A percentile compares a stretch with the other conserved stretches of the same genome.
Conservation (phyloP, 1,140 invertebrate species). For the Hypsibius dujardini region DNA sequence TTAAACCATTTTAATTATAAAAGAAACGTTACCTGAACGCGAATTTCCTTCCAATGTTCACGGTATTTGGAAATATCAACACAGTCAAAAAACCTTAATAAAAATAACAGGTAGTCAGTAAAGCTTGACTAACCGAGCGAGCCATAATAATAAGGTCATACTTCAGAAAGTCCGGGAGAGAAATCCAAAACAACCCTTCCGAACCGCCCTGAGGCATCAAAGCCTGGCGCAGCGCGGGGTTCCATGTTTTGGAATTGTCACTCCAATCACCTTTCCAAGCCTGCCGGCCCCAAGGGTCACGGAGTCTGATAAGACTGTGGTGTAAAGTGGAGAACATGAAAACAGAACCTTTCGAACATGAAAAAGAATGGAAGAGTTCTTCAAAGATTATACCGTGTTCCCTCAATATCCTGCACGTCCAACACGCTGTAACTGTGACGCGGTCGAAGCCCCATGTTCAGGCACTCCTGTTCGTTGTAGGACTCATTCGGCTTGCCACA, state of each 20-base stretch:
- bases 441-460: conserved; percentile 65
- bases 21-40: conserved; percentile 64
- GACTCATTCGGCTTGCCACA: conserved; percentile 57
- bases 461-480: conserved; percentile 55
- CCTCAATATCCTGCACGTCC: conserved; percentile 51
- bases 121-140: background rate
- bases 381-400: conserved; percentile 31
- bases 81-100: conserved; percentile 74
- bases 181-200: conserved; percentile 94
- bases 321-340: no score
- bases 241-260: conserved; percentile 69
- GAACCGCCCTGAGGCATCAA: conserved; percentile 60
- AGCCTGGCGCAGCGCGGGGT: conserved; percentile 47
- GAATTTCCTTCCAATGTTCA: conserved; percentile 70
- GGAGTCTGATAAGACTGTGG: conserved; percentile 53
- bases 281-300: conserved; percentile 95
- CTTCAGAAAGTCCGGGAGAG: conserved; percentile 77
- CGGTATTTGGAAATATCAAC: conserved; percentile 96
- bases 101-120: conserved; percentile 19
- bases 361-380: no score
- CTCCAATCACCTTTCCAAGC: conserved; percentile 95
- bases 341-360: no score
- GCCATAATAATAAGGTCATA: conserved; percentile 33
- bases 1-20: no score
- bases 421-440: conserved; percentile 92